Conservation (phyloP, 1,140 invertebrate genomes). For the Lepidurus couesii region DNA sequence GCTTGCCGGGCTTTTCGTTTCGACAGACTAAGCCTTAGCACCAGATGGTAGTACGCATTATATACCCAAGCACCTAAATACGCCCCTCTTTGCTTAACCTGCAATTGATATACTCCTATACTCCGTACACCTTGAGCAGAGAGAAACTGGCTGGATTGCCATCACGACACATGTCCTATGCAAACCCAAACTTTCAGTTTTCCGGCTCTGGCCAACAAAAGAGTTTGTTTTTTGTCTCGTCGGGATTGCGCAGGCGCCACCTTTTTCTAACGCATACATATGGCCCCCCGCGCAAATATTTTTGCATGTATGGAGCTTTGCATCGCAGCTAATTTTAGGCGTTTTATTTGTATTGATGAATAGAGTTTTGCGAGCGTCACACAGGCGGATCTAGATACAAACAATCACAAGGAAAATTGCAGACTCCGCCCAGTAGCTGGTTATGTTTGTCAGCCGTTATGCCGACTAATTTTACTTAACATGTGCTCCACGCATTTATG, state of each 20-base stretch:
- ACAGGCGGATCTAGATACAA: not conserved
- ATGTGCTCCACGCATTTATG: not conserved
- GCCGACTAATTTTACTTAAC: not conserved
- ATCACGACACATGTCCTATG: not conserved
- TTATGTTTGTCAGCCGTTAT: not conserved
- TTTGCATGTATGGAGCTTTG: not conserved
- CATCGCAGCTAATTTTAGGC: not conserved
- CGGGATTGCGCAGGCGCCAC: not conserved
- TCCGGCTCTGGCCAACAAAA: not conserved
- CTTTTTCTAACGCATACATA: not conserved
- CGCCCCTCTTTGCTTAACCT: not conserved
- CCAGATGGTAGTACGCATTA: constrained; percentile 12
- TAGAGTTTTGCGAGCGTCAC: not conserved
- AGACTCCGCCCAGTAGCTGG: not conserved
- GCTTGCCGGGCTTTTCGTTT: not conserved
- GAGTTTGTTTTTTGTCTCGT: too few relatives aligned
- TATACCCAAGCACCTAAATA: not conserved
- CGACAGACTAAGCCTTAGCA: constrained; percentile 17
- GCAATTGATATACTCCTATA: not conserved
- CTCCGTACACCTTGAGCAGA: not conserved
- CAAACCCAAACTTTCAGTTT: not conserved
- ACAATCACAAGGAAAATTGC: not conserved
- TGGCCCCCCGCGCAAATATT: not conserved
- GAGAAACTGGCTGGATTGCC: not conserved
- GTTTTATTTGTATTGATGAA: not conserved